Evolutionary conservation across 1,140 invertebrate species (phyloP).

Genomic region (Solen grandis): DNA sequence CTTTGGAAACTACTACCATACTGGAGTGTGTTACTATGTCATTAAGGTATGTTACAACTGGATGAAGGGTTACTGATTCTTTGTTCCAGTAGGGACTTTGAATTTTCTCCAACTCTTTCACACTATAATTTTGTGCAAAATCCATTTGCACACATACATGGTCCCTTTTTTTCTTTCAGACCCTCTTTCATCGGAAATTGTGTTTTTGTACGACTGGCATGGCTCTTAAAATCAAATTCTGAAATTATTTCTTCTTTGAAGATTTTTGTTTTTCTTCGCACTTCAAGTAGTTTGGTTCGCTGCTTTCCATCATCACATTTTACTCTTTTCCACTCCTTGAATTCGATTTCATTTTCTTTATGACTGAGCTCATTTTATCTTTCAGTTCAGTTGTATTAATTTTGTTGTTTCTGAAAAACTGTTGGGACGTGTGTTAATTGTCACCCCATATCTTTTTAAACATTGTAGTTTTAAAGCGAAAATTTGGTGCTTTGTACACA

Average conservation of each 20-base stretch:
- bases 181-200: not conserved
- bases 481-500: not conserved
- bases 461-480: not conserved
- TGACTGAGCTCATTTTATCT: not conserved
- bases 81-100: not conserved
- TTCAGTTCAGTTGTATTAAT: not conserved
- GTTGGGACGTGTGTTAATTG: not conserved
- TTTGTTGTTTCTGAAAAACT: not conserved
- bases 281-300: slow-evolving; percentile 5
- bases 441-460: not conserved
- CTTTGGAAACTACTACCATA: slow-evolving; percentile 50
- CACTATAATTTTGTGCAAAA: not conserved
- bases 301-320: not conserved
- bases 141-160: slow-evolving; percentile 8
- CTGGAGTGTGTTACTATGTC: not conserved
- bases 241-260: not conserved
- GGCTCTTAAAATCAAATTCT: slow-evolving; percentile 16
- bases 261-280: not conserved
- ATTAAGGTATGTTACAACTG: slow-evolving; percentile 1
- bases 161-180: slow-evolving; percentile 23
- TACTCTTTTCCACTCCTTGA: slow-evolving; percentile 26
- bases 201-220: not conserved
- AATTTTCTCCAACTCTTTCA: not conserved
- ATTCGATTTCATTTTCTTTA: not conserved
- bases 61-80: not conserved